phyloP scores from a whole-genome alignment of 2,888 invertebrate genomes.

The Zaprionus obscuricornis region DNA sequence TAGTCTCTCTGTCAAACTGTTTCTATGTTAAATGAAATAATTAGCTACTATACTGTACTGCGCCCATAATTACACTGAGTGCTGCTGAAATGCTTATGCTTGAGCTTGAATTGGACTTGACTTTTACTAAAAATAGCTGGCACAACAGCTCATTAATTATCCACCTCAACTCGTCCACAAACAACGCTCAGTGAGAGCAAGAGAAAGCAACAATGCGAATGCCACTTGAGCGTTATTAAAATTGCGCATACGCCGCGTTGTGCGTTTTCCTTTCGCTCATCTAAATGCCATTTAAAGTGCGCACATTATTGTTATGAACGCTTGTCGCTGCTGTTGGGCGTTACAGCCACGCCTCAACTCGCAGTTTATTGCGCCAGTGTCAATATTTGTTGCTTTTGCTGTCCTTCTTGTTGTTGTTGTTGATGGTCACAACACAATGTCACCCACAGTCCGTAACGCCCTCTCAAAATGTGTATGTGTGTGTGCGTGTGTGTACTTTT shows the following conservation, averaged over 20 bases:
- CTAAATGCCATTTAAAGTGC: constrained; percentile 65
- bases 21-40: not conserved
- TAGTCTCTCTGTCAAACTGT: too few species aligned
- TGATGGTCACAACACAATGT: constrained; percentile 20
- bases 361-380: constrained; percentile 67
- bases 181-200: constrained; percentile 12
- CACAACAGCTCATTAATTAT: constrained; percentile 58
- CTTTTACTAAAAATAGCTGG: constrained; percentile 38
- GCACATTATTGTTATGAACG: constrained; percentile 41
- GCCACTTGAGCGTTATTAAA: constrained; percentile 62
- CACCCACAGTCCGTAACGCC: constrained; percentile 14
- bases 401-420: constrained; percentile 17
- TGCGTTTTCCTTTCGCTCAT: constrained; percentile 35
- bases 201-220: constrained; percentile 39
- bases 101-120: too few species aligned
- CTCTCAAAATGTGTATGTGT: not conserved
- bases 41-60: constrained; percentile 27
- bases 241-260: constrained; percentile 65
- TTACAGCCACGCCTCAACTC: constrained; percentile 11
- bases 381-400: constrained; percentile 64
- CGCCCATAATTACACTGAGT: constrained; percentile 38
- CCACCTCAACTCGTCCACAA: constrained; percentile 29
- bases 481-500: not conserved
- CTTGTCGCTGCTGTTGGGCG: constrained; percentile 7
- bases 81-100: constrained; percentile 8